A percentile compares a stretch with the other conserved stretches of the same genome.
Conservation (phyloP, 2,888 invertebrate species). For the Muscina levida region DNA sequence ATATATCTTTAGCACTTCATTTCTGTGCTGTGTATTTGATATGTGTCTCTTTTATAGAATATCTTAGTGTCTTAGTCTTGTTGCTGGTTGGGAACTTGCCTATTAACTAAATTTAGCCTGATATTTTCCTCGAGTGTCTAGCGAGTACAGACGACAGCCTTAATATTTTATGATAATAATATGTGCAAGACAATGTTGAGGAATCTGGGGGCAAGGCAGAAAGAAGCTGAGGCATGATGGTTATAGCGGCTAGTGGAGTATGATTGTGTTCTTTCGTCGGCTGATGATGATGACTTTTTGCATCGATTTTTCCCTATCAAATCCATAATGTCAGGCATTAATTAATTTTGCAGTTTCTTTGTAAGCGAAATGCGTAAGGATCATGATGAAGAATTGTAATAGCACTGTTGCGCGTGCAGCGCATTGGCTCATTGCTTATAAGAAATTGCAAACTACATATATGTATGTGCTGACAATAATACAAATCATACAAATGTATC, state of each 20-base stretch:
- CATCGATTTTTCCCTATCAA: slow-evolving; percentile 67
- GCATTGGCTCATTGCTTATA: slow-evolving; percentile 37
- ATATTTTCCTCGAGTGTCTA: slow-evolving; percentile 29
- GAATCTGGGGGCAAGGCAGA: slow-evolving; percentile 40
- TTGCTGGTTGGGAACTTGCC: slow-evolving; percentile 16
- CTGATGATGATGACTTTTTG: slow-evolving; percentile 52
- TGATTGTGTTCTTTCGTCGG: slow-evolving; percentile 13
- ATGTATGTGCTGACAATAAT: slow-evolving; percentile 57
- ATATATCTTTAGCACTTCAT: slow-evolving; percentile 61
- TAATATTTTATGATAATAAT: slow-evolving; percentile 56
- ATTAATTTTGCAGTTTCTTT: slow-evolving; percentile 58
- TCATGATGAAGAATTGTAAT: background rate
- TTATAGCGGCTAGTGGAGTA: slow-evolving; percentile 38
- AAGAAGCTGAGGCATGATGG: slow-evolving; percentile 37
- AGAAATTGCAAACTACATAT: slow-evolving; percentile 5
- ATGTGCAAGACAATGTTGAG: slow-evolving; percentile 29
- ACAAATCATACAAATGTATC: slow-evolving; percentile 61
- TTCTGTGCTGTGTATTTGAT: slow-evolving; percentile 46
- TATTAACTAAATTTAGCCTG: slow-evolving; percentile 63
- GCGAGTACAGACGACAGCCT: slow-evolving; percentile 29
- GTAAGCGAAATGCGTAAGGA: background rate
- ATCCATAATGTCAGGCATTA: slow-evolving; percentile 66
- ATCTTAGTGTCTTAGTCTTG: slow-evolving; percentile 16
- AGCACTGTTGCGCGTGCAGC: background rate
- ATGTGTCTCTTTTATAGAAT: background rate